A percentile compares a stretch with the other conserved stretches of the same genome.
These are phyloP conservation scores for Lepidothrix coronata DNA, from an alignment of 2,113 vertebrate species.

Conservation along the genomic window DNA sequence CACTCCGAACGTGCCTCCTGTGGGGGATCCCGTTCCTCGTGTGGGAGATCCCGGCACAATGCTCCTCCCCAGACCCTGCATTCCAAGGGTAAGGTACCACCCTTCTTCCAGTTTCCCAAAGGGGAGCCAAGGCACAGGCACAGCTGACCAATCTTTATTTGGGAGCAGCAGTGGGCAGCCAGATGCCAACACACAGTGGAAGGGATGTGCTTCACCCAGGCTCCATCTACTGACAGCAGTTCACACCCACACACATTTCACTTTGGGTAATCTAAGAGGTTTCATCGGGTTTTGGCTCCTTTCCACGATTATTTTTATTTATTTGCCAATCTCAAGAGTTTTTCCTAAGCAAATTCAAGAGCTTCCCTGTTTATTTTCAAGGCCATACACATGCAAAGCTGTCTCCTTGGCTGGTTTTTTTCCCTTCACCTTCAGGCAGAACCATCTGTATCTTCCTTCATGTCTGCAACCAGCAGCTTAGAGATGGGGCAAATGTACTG, in stretches of 20 bases:
- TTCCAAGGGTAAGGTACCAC: neutral
- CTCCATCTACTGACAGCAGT: constrained; percentile 19
- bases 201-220: neutral
- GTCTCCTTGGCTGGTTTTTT: neutral
- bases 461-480: neutral
- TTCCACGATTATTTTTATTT: neutral
- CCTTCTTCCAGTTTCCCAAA: neutral
- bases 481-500: constrained; percentile 14
- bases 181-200: neutral
- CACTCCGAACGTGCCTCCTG: neutral
- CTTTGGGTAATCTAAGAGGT: neutral
- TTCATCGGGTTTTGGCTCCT: neutral
- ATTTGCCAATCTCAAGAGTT: neutral
- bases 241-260: neutral
- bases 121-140: neutral
- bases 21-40: neutral
- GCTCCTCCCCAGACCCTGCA: neutral
- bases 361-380: neutral
- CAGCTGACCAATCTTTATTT: constrained; percentile 26
- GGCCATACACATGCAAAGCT: neutral
- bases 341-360: neutral
- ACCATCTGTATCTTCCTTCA: neutral
- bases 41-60: neutral
- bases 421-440: neutral
- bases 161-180: neutral